Evolutionary conservation across 2,113 vertebrate species (phyloP).

Genomic region (Pseudois nayaur): DNA sequence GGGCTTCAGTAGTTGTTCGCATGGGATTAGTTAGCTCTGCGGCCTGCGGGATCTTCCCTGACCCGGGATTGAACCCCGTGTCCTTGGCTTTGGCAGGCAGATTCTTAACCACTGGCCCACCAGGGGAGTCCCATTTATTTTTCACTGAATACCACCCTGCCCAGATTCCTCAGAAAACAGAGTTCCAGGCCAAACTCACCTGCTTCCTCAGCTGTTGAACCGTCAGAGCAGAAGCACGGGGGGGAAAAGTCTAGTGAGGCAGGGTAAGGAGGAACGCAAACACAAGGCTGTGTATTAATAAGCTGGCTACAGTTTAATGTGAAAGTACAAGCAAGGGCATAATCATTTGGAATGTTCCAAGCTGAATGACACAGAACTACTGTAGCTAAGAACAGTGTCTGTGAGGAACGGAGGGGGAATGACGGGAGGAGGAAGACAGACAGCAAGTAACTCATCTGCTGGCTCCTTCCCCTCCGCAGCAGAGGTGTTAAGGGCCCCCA

Average conservation of each 20-base stretch:
- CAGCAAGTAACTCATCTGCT: background rate
- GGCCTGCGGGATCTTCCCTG: background rate
- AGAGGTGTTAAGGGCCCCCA: background rate
- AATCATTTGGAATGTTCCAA: background rate
- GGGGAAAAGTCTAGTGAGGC: background rate
- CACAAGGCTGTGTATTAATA: background rate
- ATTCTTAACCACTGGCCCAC: background rate
- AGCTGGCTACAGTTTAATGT: background rate
- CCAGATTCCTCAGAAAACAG: background rate
- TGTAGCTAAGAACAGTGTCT: background rate
- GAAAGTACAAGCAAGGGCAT: background rate
- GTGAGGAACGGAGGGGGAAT: background rate
- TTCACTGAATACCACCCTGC: background rate
- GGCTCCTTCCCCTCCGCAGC: background rate
- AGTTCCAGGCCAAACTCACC: background rate
- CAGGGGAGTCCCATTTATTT: background rate
- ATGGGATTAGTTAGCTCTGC: background rate
- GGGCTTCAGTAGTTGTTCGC: rapidly evolving
- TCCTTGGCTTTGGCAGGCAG: background rate
- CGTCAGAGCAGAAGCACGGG: background rate
- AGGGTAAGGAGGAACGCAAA: background rate
- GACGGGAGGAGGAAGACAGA: background rate
- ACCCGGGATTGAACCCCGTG: background rate
- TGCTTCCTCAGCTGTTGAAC: background rate
- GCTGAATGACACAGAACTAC: background rate